Evolutionary conservation across 2,888 invertebrate genomes (phyloP), one percentile per base, ranked within the genome.

Genomic region (Nezara viridula): DNA sequence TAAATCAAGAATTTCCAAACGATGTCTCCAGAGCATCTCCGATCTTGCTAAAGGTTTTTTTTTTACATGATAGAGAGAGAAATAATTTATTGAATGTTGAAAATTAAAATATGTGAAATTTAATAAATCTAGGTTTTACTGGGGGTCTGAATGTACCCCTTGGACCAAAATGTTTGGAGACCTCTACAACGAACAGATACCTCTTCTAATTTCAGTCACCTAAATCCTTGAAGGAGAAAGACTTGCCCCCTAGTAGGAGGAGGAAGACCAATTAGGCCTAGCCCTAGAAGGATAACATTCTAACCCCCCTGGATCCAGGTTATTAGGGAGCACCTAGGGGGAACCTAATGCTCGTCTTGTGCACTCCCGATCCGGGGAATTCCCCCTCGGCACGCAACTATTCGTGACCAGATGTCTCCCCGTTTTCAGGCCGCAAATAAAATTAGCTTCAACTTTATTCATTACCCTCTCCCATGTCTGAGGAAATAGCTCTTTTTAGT

Each of bases 351-450:
- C 77, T 32, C 77, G n/a, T 40, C 77, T 40, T 77, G 77, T 40
- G 37, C 88, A 66, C 44, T 44, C 50, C 37, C 49, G 16, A 40
- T 16, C 37, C 6, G 44, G 19, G n/a, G 66, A 27, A 77, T 77
- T 40, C 40, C 40, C 40, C 9, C 40, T 9, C 40, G 40, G 24
- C 77, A 77, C 77, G 77, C 77, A 0, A 77, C 19, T 16, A 24
- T 44, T 77, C 77, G 77, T 77, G 77, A 77, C 77, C 77, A 44
- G 40, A 37, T 77, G 40, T 77, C 77, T 77, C 40, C 77, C 77
- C 16, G 24, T 24, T 40, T 77, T 40, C 19, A 24, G 40, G 21
- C 77, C 40, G 77, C 77, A 77, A 77, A 77, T 77, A 77, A 77
- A 77, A 77, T 77, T 77, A 77, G 40, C 21, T 7, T 24, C 77